phyloP scores from a whole-genome alignment of 2,113 vertebrate species.

The Suncus etruscus region DNA sequence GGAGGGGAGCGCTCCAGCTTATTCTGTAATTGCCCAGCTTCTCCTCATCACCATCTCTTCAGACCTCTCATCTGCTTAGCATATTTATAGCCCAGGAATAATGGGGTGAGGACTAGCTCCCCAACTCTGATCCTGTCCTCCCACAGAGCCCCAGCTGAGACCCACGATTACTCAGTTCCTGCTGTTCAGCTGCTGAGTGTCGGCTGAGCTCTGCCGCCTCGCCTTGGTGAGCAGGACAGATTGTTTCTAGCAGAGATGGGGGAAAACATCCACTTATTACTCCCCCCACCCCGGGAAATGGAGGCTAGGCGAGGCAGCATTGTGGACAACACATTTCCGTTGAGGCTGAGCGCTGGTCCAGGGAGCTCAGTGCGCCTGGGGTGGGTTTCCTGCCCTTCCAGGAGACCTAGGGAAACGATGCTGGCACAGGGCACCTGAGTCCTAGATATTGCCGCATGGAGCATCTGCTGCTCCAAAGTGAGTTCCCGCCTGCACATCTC shows the following conservation, averaged over 20 bases:
- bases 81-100: conserved; percentile 57
- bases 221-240: neutral
- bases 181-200: neutral
- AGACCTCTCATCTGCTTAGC: conserved; percentile 50
- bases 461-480: neutral
- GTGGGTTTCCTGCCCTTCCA: neutral
- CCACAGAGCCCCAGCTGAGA: neutral
- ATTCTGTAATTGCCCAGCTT: conserved; percentile 65
- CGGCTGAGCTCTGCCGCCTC: neutral
- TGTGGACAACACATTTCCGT: neutral
- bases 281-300: neutral
- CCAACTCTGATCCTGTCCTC: neutral
- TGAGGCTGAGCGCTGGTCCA: neutral
- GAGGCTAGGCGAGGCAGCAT: neutral
- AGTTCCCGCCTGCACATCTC: neutral
- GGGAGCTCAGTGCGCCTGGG: neutral
- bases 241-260: neutral
- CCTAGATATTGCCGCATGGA: too few relatives aligned
- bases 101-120: neutral
- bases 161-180: neutral
- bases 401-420: neutral
- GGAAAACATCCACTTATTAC: neutral
- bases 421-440: neutral
- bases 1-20: neutral
- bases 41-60: conserved; percentile 39